Conservation (phyloP, 2,888 invertebrate genomes). For the Cheilosia vulpina region DNA sequence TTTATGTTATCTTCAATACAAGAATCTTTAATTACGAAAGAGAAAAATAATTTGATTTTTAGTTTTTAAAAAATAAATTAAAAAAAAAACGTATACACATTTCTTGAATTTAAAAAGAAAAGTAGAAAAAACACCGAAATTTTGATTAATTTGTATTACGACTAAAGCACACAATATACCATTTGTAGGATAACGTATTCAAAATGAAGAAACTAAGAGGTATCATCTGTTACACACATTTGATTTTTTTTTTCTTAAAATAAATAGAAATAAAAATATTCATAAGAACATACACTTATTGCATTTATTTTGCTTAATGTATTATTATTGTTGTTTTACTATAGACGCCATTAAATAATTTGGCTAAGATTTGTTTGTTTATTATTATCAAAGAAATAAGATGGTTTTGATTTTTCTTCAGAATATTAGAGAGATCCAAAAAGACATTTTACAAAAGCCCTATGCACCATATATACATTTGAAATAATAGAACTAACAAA, state of each 20-base stretch:
- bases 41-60: slow-evolving; percentile 11
- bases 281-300: slow-evolving; percentile 70
- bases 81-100: slow-evolving; percentile 16
- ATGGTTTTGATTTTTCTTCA: not conserved
- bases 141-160: slow-evolving; percentile 48
- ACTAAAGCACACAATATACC: slow-evolving; percentile 71
- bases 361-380: slow-evolving; percentile 34
- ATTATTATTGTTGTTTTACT: slow-evolving; percentile 35
- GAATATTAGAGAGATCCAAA: slow-evolving; percentile 68
- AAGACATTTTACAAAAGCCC: slow-evolving; percentile 74
- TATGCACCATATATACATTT: slow-evolving; percentile 50
- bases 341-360: slow-evolving; percentile 49
- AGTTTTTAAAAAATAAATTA: not conserved
- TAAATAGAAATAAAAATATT: slow-evolving; percentile 32
- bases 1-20: slow-evolving; percentile 34
- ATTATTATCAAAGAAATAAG: slow-evolving; percentile 11
- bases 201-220: slow-evolving; percentile 25
- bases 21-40: slow-evolving; percentile 17
- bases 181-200: slow-evolving; percentile 21
- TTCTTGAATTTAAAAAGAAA: slow-evolving; percentile 23
- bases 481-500: slow-evolving; percentile 12
- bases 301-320: slow-evolving; percentile 48
- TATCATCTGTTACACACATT: slow-evolving; percentile 58
- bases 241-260: slow-evolving; percentile 15
- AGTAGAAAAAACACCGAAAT: slow-evolving; percentile 66